Evolutionary conservation across 2,113 vertebrate genomes (phyloP), one percentile per base, ranked within the genome.

Genomic region (Trochalopteron elliotii): DNA sequence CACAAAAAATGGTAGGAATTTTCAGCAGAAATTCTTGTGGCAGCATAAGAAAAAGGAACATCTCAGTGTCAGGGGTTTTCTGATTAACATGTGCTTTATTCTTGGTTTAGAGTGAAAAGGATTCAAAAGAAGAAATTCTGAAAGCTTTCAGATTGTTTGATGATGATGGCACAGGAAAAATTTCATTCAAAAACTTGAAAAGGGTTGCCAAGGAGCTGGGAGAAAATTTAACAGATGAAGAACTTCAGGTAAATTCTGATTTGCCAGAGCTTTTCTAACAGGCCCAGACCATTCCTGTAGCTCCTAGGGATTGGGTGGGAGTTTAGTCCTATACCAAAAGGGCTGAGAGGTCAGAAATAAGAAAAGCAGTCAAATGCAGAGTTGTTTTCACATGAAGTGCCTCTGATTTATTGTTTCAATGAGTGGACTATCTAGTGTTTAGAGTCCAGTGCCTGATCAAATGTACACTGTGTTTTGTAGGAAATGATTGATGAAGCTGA

Each of bases 401-500:
- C 84, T 83, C 40, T 68, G n/a, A 42, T 89, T 50, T 61, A 33
- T 44, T 92, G 89, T 75, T 87, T 63, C 57, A 76, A 44, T 33
- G 44, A 50, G 72, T 60, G 20, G 35, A 76, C 24, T 35, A 24
- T 47, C 20, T 83, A 47, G 20, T 60, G 37, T 65, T 86, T 55
- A 83, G 14, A 84, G 35, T 93, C 55, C 50, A 28, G 39, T 70
- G 64, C 55, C 76, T 97, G 71, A 96, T 69, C n/a, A 92, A 80
- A 57, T 69, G 23, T 59, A 64, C 42, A 37, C 61, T 83, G 12
- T 64, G 56, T 96, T 96, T 97, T 96, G 74, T 90, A 99, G 99
- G 99, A 99, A 97, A 99, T 99, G 99, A 99, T 99, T 39, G 98
- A 99, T 30, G 99, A 99, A 98, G 99, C 99, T 37, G 99, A 99